These are phyloP conservation scores for Heliconius nattereri DNA, from an alignment of 1,140 invertebrate genomes.

Conservation along the genomic window DNA sequence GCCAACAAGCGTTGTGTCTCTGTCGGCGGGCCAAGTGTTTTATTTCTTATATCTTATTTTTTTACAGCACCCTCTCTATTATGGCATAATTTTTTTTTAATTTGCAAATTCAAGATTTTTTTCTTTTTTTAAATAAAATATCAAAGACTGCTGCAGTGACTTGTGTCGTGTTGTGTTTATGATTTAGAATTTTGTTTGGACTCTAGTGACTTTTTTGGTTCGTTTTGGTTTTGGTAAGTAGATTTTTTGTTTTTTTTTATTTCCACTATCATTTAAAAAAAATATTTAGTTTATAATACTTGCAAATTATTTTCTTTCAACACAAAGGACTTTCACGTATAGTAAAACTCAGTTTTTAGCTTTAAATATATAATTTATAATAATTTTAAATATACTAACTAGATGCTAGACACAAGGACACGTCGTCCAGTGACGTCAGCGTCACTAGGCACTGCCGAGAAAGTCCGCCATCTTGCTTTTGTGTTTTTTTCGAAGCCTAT, in stretches of 20 bases:
- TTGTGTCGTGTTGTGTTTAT: conserved; percentile 76
- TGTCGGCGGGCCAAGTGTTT: conserved; percentile 56
- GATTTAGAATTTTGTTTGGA: conserved; percentile 63
- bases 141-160: conserved; percentile 69
- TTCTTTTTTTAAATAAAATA: conserved; percentile 46
- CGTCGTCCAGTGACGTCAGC: conserved; percentile 77
- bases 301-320: background rate
- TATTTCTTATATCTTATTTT: conserved; percentile 44
- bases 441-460: conserved; percentile 74
- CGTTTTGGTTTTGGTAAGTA: conserved; percentile 70
- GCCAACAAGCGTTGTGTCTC: conserved; percentile 59
- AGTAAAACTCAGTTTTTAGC: conserved; percentile 33
- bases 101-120: conserved; percentile 62
- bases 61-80: conserved; percentile 56
- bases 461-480: conserved; percentile 74
- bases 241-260: conserved; percentile 48
- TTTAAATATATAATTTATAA: conserved; percentile 26
- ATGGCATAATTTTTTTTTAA: conserved; percentile 60
- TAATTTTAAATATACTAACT: conserved; percentile 48
- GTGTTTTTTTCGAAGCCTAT: conserved; percentile 74
- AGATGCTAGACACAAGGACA: conserved; percentile 71
- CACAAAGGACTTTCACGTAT: conserved; percentile 24
- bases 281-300: conserved; percentile 31
- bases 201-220: conserved; percentile 68
- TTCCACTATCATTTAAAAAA: background rate